Evolutionary conservation across 2,797 vertebrate species (phyloP).

Genomic region (Chloroceryle amazona): DNA sequence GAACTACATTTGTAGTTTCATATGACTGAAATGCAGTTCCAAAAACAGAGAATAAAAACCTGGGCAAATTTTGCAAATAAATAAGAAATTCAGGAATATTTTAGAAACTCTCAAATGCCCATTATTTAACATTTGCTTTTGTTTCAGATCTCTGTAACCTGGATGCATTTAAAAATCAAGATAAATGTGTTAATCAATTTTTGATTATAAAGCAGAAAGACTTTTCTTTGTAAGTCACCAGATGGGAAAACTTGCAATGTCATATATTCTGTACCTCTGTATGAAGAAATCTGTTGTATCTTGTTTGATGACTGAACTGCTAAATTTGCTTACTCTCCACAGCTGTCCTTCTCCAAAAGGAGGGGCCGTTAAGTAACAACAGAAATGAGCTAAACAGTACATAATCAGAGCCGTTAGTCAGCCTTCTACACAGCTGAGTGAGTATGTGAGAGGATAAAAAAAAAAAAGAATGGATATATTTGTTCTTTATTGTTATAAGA

Average conservation of each 20-base stretch:
- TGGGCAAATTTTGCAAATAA: neutral
- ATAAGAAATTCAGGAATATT: neutral
- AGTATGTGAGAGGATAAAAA: neutral
- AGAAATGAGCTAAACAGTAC: neutral
- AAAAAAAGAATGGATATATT: neutral
- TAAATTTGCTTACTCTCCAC: neutral
- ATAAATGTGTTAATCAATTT: neutral
- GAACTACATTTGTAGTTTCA: neutral
- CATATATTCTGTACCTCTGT: neutral
- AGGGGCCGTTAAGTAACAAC: neutral
- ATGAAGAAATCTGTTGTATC: slow-evolving; percentile 1
- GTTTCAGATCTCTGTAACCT: neutral
- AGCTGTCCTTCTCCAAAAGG: slow-evolving; percentile 3
- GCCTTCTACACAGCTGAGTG: neutral
- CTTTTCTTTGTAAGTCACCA: neutral
- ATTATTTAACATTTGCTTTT: neutral
- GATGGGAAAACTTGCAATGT: slow-evolving; percentile 14
- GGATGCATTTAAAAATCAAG: neutral
- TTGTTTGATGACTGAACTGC: neutral
- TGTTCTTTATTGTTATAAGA: neutral
- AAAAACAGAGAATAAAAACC: neutral
- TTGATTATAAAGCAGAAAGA: neutral
- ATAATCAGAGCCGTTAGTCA: neutral
- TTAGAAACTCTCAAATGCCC: neutral
- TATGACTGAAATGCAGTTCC: neutral